Conservation (phyloP, 2,113 vertebrate genomes). For the Plotosus lineatus region DNA sequence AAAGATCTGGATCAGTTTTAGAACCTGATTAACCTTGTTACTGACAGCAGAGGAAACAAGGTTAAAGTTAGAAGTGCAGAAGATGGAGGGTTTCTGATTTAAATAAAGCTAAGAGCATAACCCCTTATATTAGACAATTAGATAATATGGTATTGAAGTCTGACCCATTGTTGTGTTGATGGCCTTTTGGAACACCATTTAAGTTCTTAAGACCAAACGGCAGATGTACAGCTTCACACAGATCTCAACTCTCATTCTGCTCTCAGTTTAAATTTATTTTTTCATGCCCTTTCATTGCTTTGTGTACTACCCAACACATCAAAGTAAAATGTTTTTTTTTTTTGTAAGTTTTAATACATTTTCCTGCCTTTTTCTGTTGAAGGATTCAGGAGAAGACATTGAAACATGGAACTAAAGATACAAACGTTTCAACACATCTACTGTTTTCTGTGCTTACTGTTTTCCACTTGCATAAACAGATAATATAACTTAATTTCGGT, state of each 20-base stretch:
- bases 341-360: constrained; percentile 18
- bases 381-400: constrained; percentile 25
- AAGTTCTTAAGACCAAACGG: background rate
- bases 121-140: background rate
- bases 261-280: constrained; percentile 4
- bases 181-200: constrained; percentile 19
- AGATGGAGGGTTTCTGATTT: background rate
- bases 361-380: constrained; percentile 28
- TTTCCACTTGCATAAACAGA: constrained; percentile 24
- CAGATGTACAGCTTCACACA: background rate
- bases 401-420: constrained; percentile 7
- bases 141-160: constrained; percentile 1
- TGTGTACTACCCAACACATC: background rate
- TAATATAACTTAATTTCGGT: constrained; percentile 47
- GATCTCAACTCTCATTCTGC: background rate
- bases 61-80: background rate
- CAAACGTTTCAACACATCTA: constrained; percentile 8
- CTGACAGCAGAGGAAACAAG: background rate
- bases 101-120: background rate
- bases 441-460: constrained; percentile 25
- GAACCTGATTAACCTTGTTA: too few species aligned
- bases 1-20: background rate
- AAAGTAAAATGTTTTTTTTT: constrained; percentile 14
- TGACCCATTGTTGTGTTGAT: background rate
- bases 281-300: constrained; percentile 2